phyloP scores from a whole-genome alignment of 2,888 invertebrate genomes.

The Argyresthia goedartella region DNA sequence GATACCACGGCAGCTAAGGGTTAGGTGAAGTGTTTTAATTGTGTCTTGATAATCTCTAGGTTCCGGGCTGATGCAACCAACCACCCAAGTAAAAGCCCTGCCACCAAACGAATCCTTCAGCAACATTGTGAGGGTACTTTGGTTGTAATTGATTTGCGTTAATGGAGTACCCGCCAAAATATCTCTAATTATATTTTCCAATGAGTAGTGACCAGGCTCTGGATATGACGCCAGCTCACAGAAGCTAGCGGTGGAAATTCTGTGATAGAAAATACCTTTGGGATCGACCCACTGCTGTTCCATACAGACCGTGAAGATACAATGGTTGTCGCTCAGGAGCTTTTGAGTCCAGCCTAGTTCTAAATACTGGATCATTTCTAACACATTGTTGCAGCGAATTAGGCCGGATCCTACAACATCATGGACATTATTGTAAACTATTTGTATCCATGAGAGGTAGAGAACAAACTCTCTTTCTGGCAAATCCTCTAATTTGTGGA shows the following conservation, averaged over 20 bases:
- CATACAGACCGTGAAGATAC: conserved; percentile 79
- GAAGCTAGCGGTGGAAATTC: conserved; percentile 81
- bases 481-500: conserved; percentile 74
- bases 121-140: conserved; percentile 77
- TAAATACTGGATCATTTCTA: conserved; percentile 79
- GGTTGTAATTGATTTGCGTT: conserved; percentile 70
- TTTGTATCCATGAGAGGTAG: conserved; percentile 81
- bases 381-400: conserved; percentile 72
- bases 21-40: conserved; percentile 76
- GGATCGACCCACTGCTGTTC: conserved; percentile 81
- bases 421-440: conserved; percentile 75
- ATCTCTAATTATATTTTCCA: conserved; percentile 76
- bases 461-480: conserved; percentile 75
- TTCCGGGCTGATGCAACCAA: conserved; percentile 80
- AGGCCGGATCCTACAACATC: conserved; percentile 70
- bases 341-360: conserved; percentile 74
- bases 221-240: conserved; percentile 74
- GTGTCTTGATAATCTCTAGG: conserved; percentile 78
- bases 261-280: conserved; percentile 77
- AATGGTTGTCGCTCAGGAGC: conserved; percentile 73
- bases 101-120: conserved; percentile 83
- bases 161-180: conserved; percentile 66
- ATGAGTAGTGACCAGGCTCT: conserved; percentile 75
- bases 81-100: conserved; percentile 79
- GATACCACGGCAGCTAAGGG: conserved; percentile 75